These are phyloP conservation scores for Lepilemur septentrionalis DNA, from an alignment of 2,797 vertebrate genomes.

Conservation along the genomic window DNA sequence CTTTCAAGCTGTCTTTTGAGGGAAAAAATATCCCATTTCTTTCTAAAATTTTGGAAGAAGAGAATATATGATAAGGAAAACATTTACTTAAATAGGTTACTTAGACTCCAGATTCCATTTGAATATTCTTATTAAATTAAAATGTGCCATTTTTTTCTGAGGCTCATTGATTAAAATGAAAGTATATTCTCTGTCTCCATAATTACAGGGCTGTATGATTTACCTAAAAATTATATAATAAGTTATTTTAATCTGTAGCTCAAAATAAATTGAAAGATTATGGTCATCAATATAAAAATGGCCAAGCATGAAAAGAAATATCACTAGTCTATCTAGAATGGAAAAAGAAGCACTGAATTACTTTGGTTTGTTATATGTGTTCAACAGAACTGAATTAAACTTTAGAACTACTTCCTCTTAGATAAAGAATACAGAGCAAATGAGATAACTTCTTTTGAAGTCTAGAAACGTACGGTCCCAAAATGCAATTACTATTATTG, in stretches of 20 bases:
- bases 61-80: not conserved
- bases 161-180: not conserved
- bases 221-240: not conserved
- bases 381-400: not conserved
- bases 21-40: not conserved
- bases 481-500: not conserved
- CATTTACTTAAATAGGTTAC: not conserved
- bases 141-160: not conserved
- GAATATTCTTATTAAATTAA: conserved; percentile 31
- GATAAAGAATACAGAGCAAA: not conserved
- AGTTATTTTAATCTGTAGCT: conserved; percentile 10
- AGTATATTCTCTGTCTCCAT: not conserved
- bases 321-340: not conserved
- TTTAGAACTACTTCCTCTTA: not conserved
- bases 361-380: not conserved
- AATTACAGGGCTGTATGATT: not conserved
- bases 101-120: not conserved
- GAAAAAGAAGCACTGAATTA: not conserved
- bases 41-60: not conserved
- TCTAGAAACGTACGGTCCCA: not conserved
- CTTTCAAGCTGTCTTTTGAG: not conserved
- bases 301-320: not conserved
- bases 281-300: conserved; percentile 4
- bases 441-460: not conserved
- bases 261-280: conserved; percentile 33